These are phyloP conservation scores for Agonopterix subpropinquella DNA, from an alignment of 2,888 invertebrate genomes.

Conservation along the genomic window DNA sequence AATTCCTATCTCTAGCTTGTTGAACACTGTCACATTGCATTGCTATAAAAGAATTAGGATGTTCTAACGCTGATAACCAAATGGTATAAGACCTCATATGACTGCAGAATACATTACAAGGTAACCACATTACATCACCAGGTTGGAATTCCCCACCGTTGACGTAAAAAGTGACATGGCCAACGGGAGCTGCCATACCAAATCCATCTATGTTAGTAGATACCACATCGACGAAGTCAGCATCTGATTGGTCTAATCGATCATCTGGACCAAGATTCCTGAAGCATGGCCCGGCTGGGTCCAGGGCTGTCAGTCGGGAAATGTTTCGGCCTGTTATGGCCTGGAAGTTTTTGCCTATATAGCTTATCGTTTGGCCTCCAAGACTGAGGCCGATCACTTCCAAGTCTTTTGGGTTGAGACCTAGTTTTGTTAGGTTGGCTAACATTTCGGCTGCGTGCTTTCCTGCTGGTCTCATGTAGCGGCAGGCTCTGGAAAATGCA, in stretches of 20 bases:
- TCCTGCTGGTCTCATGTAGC: conserved; percentile 38
- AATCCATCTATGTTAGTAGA: conserved; percentile 50
- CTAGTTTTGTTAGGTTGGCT: conserved; percentile 29
- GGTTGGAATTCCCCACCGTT: conserved; percentile 56
- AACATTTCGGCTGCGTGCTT: conserved; percentile 48
- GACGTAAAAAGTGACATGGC: conserved; percentile 53
- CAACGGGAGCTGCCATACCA: conserved; percentile 51
- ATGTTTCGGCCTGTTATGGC: conserved; percentile 38
- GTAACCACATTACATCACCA: conserved; percentile 28
- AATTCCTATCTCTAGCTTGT: conserved; percentile 33
- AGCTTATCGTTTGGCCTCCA: conserved; percentile 50
- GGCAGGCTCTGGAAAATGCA: conserved; percentile 37
- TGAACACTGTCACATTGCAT: conserved; percentile 40
- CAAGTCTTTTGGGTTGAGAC: conserved; percentile 42
- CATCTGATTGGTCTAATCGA: conserved; percentile 44
- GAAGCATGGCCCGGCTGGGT: conserved; percentile 57
- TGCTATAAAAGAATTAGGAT: conserved; percentile 35
- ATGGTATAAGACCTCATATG: conserved; percentile 30
- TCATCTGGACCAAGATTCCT: conserved; percentile 44
- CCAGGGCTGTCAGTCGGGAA: conserved; percentile 35
- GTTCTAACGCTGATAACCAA: conserved; percentile 34
- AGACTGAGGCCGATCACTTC: conserved; percentile 50
- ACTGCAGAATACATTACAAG: conserved; percentile 35
- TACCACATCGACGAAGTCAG: conserved; percentile 48
- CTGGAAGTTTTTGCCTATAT: conserved; percentile 44